Evolutionary conservation across 2,797 vertebrate species (phyloP), one percentile per base, ranked within the genome.

Genomic region (Orientallactaga sibirica): DNA sequence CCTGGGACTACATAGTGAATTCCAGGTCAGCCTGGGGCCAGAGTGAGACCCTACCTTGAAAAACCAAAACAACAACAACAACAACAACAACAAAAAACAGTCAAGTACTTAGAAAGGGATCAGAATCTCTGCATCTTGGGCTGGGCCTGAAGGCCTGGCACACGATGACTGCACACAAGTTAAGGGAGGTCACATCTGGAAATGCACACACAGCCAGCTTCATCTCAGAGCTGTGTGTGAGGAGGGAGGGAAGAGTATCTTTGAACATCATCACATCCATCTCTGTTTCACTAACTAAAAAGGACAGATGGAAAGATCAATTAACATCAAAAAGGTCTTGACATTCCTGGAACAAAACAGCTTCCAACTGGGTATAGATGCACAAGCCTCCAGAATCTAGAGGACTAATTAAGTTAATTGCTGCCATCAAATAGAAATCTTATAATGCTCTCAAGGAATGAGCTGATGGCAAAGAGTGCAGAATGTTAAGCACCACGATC

Each of bases 241-340:
- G 37, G 61, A 66, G 10, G 22, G n/a, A 22, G 33, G 33, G 52
- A 75, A 83, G 18, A 33, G 22, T 2, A 7, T 14, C 52, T 92
- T 2, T 91, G 76, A 92, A 48, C 9, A 82, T 33, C 81, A 80
- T 79, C 74, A 85, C 43, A 71, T 66, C 43, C 66, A 64, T 2
- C 52, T 91, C 74, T 66, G 41, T 55, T 89, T 62, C 85, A 85
- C 82, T 68, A 68, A 87, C 48, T 37, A 75, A 79, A 92, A 82
- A 85, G 61, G 67, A 88, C 84, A 96, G 77, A 77, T 33, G 77
- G 81, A 91, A 93, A 96, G 90, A 89, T 67, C 89, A 95, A 84
- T 75, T 74, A 92, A 88, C 80, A 88, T 74, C 83, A 66, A 87
- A 95, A 96, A 88, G 88, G 67, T 73, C 92, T 70, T 80, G 43